Base-by-base conservation (phyloP, 2,113 vertebrate species). In the Gallinago jamesoni region DNA sequence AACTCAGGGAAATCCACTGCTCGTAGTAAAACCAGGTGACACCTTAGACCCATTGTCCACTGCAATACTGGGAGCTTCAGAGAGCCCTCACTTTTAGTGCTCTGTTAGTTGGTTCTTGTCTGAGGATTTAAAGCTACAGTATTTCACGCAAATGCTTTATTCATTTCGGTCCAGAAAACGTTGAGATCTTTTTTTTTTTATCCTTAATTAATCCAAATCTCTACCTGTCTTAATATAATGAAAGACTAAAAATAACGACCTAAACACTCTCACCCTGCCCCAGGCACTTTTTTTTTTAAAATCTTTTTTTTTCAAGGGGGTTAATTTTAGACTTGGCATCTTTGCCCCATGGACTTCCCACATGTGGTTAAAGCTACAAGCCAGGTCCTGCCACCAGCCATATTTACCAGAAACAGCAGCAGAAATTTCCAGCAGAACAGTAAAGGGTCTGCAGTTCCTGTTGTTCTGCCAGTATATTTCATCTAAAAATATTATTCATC, bases 311-410 rank as follows among this genome's bases (percentile, higher is more conserved):
- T 93, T 87, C 12, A 64, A 64, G 75, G 76, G 89, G 84, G 89
- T 90, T 98, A 98, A 98, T 98, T 98, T 98, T 96, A 98, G 97
- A 98, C 87, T 98, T 98, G 98, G 97, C 95, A 84, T 90, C 90
- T 96, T 93, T 95, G 87, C 90, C 81, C 93, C 94, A 95, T 94
- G 87, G 93, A 94, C 96, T 97, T 97, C 98, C 98, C 97, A 98
- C 95, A 94, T 97, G 92, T 97, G 98, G 97, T 98, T 98, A 97
- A 96, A 95, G 82, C 97, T 98, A 97, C 97, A 97, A 97, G 96
- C 39, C 96, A 95, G 97, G 96, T 97, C 97, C 91, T 97, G 96
- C 95, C 97, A 98, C 95, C 97, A 97, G 94, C 98, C 97, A 96
- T 96, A 94, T 93, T 97, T 97, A 47, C 98, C 98, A 98, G 98